These are phyloP conservation scores for Thaumatotibia leucotreta DNA, from an alignment of 1,140 invertebrate genomes.

Conservation along the genomic window DNA sequence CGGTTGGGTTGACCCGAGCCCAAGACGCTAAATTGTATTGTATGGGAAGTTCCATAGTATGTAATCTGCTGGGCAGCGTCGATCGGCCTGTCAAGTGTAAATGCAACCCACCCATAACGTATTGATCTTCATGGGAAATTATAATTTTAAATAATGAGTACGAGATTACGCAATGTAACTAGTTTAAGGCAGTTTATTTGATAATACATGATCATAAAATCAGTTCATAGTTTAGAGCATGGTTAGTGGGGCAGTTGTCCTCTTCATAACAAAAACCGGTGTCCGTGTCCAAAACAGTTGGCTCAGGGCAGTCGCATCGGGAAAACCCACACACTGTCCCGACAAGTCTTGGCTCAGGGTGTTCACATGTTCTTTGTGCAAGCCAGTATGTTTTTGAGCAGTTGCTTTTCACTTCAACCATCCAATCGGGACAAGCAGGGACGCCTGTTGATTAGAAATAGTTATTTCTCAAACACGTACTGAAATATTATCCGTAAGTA, in stretches of 20 bases:
- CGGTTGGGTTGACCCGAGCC: too few relatives aligned
- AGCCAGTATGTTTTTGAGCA: conserved; percentile 35
- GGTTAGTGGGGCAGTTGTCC: conserved; percentile 42
- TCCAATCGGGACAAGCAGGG: conserved; percentile 38
- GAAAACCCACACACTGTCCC: conserved; percentile 39
- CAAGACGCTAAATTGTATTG: too few relatives aligned
- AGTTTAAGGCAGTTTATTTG: too few relatives aligned
- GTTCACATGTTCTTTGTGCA: conserved; percentile 37
- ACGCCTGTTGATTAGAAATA: conserved; percentile 31
- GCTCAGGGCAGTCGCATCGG: conserved; percentile 45
- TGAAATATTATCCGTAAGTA: too few relatives aligned
- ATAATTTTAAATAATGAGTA: too few relatives aligned
- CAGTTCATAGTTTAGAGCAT: conserved; percentile 1
- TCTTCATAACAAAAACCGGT: conserved; percentile 44
- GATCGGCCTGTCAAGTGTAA: too few relatives aligned
- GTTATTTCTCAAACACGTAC: too few relatives aligned
- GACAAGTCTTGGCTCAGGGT: conserved; percentile 35
- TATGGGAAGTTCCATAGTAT: too few relatives aligned
- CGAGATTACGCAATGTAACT: too few relatives aligned
- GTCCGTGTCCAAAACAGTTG: conserved; percentile 34
- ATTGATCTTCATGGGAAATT: too few relatives aligned
- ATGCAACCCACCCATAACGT: too few relatives aligned
- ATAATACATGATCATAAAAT: neutral
- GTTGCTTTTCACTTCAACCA: conserved; percentile 28
- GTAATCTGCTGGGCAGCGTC: too few relatives aligned